phyloP scores from a whole-genome alignment of 2,797 vertebrate species.

The Gambusia yucatana region DNA sequence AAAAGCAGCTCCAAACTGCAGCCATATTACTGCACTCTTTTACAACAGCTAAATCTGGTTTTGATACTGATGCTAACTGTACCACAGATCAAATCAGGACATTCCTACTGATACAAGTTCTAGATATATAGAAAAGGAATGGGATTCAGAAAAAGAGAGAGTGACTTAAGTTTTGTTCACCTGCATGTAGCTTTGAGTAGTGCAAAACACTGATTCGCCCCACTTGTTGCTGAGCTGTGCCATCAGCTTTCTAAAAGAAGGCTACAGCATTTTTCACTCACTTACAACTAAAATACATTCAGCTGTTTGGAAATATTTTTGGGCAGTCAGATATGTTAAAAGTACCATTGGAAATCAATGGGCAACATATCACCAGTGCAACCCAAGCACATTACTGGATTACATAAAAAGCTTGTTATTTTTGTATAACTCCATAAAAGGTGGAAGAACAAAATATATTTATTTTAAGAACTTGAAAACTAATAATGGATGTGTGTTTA shows the following conservation, averaged over 20 bases:
- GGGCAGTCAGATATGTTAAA: not conserved
- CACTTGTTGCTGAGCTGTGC: not conserved
- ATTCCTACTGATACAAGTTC: not conserved
- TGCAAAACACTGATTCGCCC: not conserved
- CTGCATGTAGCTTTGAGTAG: not conserved
- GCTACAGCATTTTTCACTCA: not conserved
- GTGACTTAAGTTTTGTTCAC: not conserved
- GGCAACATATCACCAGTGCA: not conserved
- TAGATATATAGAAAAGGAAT: not conserved
- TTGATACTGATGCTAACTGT: not conserved
- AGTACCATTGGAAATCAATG: not conserved
- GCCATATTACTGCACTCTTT: not conserved
- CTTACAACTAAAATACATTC: not conserved
- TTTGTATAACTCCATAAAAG: not conserved
- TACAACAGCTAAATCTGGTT: not conserved
- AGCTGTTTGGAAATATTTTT: not conserved
- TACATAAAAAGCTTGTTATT: not conserved
- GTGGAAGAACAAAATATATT: not conserved
- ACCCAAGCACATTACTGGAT: not conserved
- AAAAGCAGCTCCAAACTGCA: not conserved
- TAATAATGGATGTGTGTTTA: not conserved
- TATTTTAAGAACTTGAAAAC: not conserved
- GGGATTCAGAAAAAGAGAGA: not conserved
- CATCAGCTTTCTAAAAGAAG: not conserved
- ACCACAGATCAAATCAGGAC: not conserved